Evolutionary conservation across 92 coral and sea anemone species (phyloP).

Genomic region (Blastomussa wellsi): DNA sequence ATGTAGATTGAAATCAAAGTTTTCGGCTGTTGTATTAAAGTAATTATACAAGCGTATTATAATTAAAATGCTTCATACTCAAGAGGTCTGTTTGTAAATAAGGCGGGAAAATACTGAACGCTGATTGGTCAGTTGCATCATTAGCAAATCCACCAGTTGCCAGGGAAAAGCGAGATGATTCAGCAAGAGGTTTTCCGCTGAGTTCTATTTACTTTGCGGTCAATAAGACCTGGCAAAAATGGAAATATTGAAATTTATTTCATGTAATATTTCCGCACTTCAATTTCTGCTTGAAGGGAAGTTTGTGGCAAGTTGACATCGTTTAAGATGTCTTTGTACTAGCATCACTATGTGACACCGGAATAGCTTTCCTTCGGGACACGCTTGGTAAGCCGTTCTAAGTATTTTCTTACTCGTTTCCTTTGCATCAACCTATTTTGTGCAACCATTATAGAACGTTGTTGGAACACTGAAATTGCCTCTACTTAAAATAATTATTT

Average conservation of each 20-base stretch:
- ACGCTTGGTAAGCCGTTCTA: not conserved
- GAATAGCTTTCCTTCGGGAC: not conserved
- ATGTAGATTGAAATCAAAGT: conserved; percentile 9
- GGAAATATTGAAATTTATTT: conserved; percentile 37
- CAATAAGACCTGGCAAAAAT: conserved; percentile 34
- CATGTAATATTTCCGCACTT: conserved; percentile 9
- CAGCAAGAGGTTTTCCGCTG: not conserved
- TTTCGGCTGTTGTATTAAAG: not conserved
- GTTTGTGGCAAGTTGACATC: conserved; percentile 1
- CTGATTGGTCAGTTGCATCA: conserved; percentile 21
- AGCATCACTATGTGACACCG: conserved; percentile 23
- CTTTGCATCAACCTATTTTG: not conserved
- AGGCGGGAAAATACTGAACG: conserved; percentile 11
- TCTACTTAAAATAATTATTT: not conserved
- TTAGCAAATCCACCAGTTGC: conserved; percentile 7
- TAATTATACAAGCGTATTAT: not conserved
- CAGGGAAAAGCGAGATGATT: conserved; percentile 16
- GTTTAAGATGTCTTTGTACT: conserved; percentile 10
- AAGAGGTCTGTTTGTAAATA: conserved; percentile 28
- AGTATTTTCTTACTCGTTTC: too few relatives aligned
- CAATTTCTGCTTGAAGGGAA: conserved; percentile 29
- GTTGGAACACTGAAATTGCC: not conserved
- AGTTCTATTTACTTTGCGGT: conserved; percentile 43
- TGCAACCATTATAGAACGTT: not conserved
- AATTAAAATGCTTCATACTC: not conserved